phyloP scores from a whole-genome alignment of 2,888 invertebrate species.

The Melanostoma mellinum region DNA sequence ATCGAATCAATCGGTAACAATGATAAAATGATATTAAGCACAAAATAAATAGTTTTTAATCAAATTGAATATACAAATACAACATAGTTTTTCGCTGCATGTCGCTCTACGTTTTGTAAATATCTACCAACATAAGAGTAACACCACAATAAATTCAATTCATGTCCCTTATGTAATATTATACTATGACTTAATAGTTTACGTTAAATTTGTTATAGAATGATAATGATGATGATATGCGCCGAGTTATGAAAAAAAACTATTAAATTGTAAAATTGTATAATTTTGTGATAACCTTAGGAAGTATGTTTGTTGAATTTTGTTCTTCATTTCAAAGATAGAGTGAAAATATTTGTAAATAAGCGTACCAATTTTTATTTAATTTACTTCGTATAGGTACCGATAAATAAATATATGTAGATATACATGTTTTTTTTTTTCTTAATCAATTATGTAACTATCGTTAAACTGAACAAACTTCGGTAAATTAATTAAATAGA shows the following conservation, averaged over 20 bases:
- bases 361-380: not conserved
- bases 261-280: constrained; percentile 45
- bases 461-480: not conserved
- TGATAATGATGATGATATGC: not conserved
- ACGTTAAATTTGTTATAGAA: constrained; percentile 38
- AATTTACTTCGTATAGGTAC: not conserved
- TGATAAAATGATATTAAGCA: constrained; percentile 55
- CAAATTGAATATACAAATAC: constrained; percentile 6
- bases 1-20: constrained; percentile 52
- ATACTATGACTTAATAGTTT: constrained; percentile 20
- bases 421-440: not conserved
- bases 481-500: not conserved
- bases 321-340: constrained; percentile 7
- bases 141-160: constrained; percentile 34
- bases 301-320: constrained; percentile 43
- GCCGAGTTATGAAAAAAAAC: not conserved
- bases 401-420: constrained; percentile 13
- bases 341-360: no score
- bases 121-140: constrained; percentile 46
- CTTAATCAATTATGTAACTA: not conserved
- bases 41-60: constrained; percentile 38
- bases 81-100: constrained; percentile 31
- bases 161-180: constrained; percentile 8
- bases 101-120: constrained; percentile 54
- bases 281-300: constrained; percentile 67